Evolutionary conservation across 2,888 invertebrate genomes (phyloP).

Genomic region (Epinotia demarniana): DNA sequence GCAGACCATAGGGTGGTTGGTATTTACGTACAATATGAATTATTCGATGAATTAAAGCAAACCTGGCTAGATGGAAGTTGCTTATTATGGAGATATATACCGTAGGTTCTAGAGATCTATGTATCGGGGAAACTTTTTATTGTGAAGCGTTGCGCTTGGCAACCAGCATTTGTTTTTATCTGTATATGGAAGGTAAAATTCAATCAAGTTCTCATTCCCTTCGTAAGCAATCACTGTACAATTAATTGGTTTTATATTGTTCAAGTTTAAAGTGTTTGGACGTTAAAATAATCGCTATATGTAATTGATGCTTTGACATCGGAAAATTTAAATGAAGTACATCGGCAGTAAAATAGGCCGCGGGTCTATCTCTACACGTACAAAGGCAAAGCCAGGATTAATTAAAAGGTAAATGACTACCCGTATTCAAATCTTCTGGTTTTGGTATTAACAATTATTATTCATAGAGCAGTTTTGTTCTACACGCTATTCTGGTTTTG

Average conservation of each 20-base stretch:
- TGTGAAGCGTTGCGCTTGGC: background rate
- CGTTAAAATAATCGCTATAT: background rate
- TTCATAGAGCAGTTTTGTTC: too few species aligned
- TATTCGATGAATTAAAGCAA: background rate
- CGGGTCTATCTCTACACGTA: conserved; percentile 11
- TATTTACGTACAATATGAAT: too few species aligned
- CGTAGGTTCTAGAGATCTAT: too few species aligned
- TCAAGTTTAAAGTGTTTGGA: background rate
- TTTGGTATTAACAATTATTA: too few species aligned
- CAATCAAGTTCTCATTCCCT: too few species aligned
- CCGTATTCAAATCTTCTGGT: conserved; percentile 17
- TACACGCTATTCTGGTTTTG: too few species aligned
- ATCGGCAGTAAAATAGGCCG: conserved; percentile 9
- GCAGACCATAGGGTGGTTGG: too few species aligned
- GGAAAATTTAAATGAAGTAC: conserved; percentile 30
- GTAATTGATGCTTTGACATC: conserved; percentile 19
- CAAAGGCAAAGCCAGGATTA: conserved; percentile 33
- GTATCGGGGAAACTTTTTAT: background rate
- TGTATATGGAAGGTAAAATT: too few species aligned
- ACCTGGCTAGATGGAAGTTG: background rate
- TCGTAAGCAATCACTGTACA: too few species aligned
- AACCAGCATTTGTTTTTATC: background rate
- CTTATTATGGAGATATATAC: background rate
- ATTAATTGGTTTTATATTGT: background rate
- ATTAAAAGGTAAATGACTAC: conserved; percentile 38